Conservation (phyloP, 2,113 vertebrate genomes). For the Leucosticte australis region DNA sequence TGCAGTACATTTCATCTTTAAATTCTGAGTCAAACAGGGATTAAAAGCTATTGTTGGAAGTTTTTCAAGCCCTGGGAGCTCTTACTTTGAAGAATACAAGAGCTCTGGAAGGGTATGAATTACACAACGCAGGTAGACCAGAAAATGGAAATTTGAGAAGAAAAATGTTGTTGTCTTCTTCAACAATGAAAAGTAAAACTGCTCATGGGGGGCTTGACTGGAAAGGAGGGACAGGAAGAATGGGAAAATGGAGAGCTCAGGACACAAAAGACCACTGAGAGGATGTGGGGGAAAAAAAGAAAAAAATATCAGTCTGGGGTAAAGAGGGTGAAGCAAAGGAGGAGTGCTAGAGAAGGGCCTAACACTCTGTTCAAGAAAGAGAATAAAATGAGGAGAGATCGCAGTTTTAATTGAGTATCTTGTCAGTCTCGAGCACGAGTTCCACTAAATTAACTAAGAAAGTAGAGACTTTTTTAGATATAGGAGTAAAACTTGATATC, state of each 20-base stretch:
- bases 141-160: background rate
- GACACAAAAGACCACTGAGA: background rate
- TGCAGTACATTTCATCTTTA: background rate
- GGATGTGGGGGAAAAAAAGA: rapidly evolving
- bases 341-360: background rate
- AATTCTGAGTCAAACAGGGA: background rate
- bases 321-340: background rate
- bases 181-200: background rate
- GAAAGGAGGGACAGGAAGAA: background rate
- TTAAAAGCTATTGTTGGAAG: background rate
- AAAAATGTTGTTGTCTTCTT: background rate
- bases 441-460: background rate
- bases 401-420: background rate
- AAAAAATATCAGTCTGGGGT: background rate
- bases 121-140: background rate
- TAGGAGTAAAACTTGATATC: background rate
- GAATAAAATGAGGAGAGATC: background rate
- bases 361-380: background rate
- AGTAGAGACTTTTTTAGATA: background rate
- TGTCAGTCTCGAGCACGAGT: background rate
- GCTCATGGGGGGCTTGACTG: background rate
- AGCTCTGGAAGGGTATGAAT: background rate
- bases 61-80: background rate
- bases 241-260: background rate
- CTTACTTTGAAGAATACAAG: background rate